phyloP scores from a whole-genome alignment of 2,888 invertebrate species.

The Drosophila quinaria region DNA sequence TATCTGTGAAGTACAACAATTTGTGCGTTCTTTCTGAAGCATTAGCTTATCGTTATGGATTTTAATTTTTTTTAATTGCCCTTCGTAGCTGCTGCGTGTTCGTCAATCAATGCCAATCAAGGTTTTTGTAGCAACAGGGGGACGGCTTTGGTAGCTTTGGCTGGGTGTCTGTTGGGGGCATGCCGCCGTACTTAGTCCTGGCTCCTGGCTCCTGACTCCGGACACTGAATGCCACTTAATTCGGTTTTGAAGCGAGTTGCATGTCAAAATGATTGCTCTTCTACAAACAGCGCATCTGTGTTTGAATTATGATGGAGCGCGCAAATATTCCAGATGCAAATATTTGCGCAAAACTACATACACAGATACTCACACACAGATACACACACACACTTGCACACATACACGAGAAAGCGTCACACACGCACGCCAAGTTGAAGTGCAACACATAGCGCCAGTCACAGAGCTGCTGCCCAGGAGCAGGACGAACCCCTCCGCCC shows the following conservation, averaged over 20 bases:
- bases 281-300: conserved; percentile 85
- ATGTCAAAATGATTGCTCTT: conserved; percentile 85
- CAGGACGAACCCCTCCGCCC: conserved; percentile 10
- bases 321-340: conserved; percentile 85
- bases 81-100: conserved; percentile 51
- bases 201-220: conserved; percentile 47
- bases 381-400: conserved; percentile 59
- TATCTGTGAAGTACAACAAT: not conserved
- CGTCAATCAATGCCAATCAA: conserved; percentile 71
- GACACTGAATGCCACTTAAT: conserved; percentile 83
- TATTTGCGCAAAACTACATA: conserved; percentile 85
- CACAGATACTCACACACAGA: conserved; percentile 57
- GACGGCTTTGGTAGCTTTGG: not conserved
- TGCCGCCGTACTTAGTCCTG: conserved; percentile 11
- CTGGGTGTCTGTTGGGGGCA: conserved; percentile 7
- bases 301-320: conserved; percentile 85
- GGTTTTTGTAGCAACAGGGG: not conserved
- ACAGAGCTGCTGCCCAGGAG: conserved; percentile 50
- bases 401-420: conserved; percentile 23
- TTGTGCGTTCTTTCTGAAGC: not conserved
- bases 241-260: conserved; percentile 83
- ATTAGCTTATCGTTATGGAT: not conserved
- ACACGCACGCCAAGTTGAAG: conserved; percentile 67
- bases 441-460: conserved; percentile 71
- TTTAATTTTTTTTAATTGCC: conserved; percentile 31